Evolutionary conservation across 2,888 invertebrate species (phyloP).

Genomic region (Meandrusa payeni): DNA sequence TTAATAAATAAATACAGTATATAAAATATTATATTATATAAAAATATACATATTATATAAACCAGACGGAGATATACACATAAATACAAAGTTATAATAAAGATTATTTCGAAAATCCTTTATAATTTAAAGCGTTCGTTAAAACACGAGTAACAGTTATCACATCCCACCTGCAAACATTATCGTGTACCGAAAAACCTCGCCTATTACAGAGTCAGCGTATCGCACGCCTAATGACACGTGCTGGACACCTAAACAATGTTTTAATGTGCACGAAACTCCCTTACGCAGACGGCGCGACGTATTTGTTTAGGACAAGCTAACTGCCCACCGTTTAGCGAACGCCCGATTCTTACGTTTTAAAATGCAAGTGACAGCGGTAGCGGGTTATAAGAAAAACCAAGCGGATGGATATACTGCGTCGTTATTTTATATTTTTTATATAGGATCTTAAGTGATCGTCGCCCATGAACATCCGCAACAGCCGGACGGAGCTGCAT

Average conservation of each 20-base stretch:
- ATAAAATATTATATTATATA: too few species aligned
- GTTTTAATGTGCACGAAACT: slow-evolving; percentile 68
- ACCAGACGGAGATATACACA: too few species aligned
- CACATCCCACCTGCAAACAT: slow-evolving; percentile 28
- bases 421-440: too few species aligned
- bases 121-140: too few species aligned
- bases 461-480: too few species aligned
- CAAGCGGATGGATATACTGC: too few species aligned
- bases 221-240: slow-evolving; percentile 60
- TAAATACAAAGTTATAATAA: too few species aligned
- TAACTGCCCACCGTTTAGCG: slow-evolving; percentile 75
- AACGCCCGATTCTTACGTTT: slow-evolving; percentile 39
- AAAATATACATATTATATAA: too few species aligned
- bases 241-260: slow-evolving; percentile 69
- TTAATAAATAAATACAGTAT: too few species aligned
- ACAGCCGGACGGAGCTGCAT: too few species aligned
- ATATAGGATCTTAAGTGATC: too few species aligned
- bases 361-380: slow-evolving; percentile 24
- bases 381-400: neutral
- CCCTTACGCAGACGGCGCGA: slow-evolving; percentile 66
- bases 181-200: slow-evolving; percentile 52
- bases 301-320: slow-evolving; percentile 77
- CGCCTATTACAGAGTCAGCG: slow-evolving; percentile 56
- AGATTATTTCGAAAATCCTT: too few species aligned
- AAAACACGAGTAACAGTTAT: slow-evolving; percentile 16